phyloP scores from a whole-genome alignment of 2,888 invertebrate species.

The Dexiosoma caninum region DNA sequence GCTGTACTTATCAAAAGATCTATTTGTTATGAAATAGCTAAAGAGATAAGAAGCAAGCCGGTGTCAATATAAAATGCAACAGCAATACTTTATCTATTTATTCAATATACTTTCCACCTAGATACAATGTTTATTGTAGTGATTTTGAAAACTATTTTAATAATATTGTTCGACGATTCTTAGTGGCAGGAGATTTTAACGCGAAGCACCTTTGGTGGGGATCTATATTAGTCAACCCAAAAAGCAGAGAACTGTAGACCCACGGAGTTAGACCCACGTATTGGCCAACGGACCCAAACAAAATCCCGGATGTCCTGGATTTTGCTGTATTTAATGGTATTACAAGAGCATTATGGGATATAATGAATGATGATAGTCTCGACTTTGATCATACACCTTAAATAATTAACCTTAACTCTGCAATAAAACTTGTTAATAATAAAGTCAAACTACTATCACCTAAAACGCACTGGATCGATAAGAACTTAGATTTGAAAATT shows the following conservation, averaged over 20 bases:
- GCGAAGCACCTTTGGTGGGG: constrained; percentile 53
- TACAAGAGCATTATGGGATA: neutral
- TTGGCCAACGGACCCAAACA: constrained; percentile 38
- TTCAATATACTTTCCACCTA: constrained; percentile 41
- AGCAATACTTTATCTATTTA: constrained; percentile 4
- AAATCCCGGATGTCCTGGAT: constrained; percentile 30
- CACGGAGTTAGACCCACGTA: constrained; percentile 54
- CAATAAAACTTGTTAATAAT: neutral
- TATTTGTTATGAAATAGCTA: constrained; percentile 32
- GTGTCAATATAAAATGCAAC: constrained; percentile 42
- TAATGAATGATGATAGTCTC: neutral
- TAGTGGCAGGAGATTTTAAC: constrained; percentile 50
- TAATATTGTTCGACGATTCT: constrained; percentile 17
- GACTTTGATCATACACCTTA: neutral
- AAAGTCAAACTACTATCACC: neutral
- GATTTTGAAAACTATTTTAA: constrained; percentile 26
- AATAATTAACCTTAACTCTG: neutral
- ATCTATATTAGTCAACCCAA: constrained; percentile 28
- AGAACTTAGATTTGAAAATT: constrained; percentile 11
- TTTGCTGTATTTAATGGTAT: constrained; percentile 22
- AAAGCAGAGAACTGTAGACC: constrained; percentile 39
- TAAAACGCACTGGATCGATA: neutral
- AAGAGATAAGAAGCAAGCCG: constrained; percentile 9
- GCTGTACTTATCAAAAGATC: constrained; percentile 38
- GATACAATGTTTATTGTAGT: constrained; percentile 24